Evolutionary conservation across 2,797 vertebrate species (phyloP), one percentile per base, ranked within the genome.

Genomic region (Spinibarbus caldwelli): DNA sequence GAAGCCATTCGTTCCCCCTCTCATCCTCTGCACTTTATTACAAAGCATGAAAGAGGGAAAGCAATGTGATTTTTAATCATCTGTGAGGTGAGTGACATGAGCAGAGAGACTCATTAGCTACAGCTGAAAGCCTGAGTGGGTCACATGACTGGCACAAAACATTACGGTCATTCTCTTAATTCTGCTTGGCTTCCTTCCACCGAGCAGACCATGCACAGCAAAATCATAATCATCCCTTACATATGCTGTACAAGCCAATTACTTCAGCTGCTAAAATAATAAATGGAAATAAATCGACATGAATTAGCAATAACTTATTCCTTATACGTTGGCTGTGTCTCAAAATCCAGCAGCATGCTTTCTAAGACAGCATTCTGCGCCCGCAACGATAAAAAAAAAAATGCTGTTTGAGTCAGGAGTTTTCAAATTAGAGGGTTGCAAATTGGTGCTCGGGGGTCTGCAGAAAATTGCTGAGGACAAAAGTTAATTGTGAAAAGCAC

Each of bases 61-160:
- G 45, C 71, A 68, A 41, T 41, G 43, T 68, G 82, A 86, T 87
- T 83, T 87, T 90, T 88, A 87, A 78, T 80, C 45, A 77, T 71
- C 43, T 77, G 64, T 57, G 26, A 64, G 73, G 49, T 78, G 54
- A 84, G 64, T 68, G 77, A 64, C 84, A 38, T 64, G 57, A 79
- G 43, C 70, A 49, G 66, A 59, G 84, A 82, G 85, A 68, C 72
- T 70, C 78, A 76, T 85, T 82, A 85, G 49, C 15, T 26, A 80
- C 78, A 80, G 76, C 68, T 85, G 11, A 59, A 76, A 83, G 79
- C 78, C 73, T 10, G 29, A 52, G 49, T 45, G 84, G 52, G 79
- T 68, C 73, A 86, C 70, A 67, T 86, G 83, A 86, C 49, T 8
- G 5, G 71, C 62, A 71, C 66, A 64, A 54, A 85, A 79, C 59